These are phyloP conservation scores for Acanthurus leucopareius DNA, from an alignment of 2,797 vertebrate species.

Conservation along the genomic window DNA sequence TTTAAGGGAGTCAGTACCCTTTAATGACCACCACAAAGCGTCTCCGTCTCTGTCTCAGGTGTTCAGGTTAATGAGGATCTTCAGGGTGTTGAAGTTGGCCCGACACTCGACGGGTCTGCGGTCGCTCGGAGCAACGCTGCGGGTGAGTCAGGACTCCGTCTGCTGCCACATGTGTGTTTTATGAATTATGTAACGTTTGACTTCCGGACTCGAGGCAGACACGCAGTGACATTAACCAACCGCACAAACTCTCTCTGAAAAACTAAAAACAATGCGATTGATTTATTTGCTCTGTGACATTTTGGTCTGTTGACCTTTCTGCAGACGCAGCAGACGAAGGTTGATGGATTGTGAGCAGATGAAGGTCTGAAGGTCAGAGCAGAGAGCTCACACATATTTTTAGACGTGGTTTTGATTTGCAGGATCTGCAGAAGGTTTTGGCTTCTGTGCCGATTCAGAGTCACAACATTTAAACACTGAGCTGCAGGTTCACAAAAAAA, in stretches of 20 bases:
- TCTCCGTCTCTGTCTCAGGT: conserved; percentile 71
- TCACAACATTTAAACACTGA: background rate
- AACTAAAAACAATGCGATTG: background rate
- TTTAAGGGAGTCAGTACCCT: no score
- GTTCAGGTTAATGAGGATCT: conserved; percentile 95
- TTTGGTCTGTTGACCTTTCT: conserved; percentile 31
- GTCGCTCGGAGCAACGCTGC: conserved; percentile 94
- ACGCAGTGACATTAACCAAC: background rate
- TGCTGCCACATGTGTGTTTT: background rate
- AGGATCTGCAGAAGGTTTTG: no score
- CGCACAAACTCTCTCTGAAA: background rate
- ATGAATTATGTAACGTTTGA: background rate
- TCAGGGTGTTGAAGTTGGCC: conserved; percentile 95
- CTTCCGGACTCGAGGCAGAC: background rate
- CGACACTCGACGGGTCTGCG: conserved; percentile 96
- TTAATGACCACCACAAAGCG: no score
- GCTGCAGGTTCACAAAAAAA: background rate
- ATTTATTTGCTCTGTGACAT: conserved; percentile 15
- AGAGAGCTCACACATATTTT: background rate
- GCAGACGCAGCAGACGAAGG: background rate
- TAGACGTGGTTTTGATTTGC: no score
- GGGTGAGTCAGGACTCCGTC: conserved; percentile 84
- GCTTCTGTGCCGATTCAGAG: background rate
- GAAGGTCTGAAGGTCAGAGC: background rate
- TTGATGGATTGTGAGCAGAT: conserved; percentile 2